Base-by-base conservation (phyloP, 2,888 invertebrate genomes). In the Chaitophorus viminalis region DNA sequence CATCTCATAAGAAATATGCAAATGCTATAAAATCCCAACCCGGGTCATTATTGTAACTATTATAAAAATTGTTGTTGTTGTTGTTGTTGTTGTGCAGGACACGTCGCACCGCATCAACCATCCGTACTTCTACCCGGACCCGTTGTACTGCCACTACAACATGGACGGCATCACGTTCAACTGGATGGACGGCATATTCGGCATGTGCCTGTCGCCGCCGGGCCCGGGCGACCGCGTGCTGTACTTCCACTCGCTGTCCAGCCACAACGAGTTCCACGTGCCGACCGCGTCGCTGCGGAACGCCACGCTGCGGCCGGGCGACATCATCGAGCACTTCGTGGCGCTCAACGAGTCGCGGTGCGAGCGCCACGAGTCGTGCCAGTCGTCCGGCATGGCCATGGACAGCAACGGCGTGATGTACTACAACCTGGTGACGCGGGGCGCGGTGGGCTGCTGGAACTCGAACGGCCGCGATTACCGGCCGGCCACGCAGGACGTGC, bases 391-490 rank as follows among this genome's bases (percentile, higher is more conserved):
- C 0, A 94, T 95, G 1, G 95, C 94, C 5, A 94, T 96, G 90
- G 95, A 95, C 89, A 92, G 93, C 70, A 93, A 93, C 89, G 95
- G 95, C 0, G 93, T 96, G 0, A 94, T 96, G 94, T 96, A 94
- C 91, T 96, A 93, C 90, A 96, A 90, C 88, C 93, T 96, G 91
- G 95, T 96, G 0, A 94, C 95, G 70, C 93, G 93, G 83, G 95
- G 96, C 90, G 93, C 94, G 29, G 92, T 96, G 1, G 96, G 95
- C 77, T 96, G 96, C 90, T 96, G 96, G 96, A 94, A 96, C 90
- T 94, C 94, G 0, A 92, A 92, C n/a, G n/a, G n/a, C 1, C 85
- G 87, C 21, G 89, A 89, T 25, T 90, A 90, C 89, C 84, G 84
- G 11, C 89, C 89, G 21, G 46, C 87, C 46, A 89, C 88, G 70